phyloP scores from a whole-genome alignment of 64 coral and sea anemone genomes.

The Montipora capricornis region DNA sequence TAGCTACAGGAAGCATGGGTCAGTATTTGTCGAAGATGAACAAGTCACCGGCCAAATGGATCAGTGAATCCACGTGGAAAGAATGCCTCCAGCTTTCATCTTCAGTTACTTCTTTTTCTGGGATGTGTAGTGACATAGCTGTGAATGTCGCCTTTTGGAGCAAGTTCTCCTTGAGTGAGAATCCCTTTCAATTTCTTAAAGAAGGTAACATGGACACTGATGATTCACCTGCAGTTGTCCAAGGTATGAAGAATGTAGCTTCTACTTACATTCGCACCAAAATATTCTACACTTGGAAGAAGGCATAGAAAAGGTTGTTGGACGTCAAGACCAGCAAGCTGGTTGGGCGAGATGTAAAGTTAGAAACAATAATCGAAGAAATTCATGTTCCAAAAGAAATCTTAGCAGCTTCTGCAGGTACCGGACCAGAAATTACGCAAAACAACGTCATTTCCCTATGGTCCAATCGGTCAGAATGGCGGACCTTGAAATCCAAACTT shows the following conservation, averaged over 20 bases:
- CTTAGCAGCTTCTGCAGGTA: no score
- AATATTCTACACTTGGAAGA: no score
- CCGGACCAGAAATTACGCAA: no score
- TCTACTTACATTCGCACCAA: no score
- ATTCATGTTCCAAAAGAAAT: no score
- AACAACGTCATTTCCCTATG: no score
- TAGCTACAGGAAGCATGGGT: slow-evolving; percentile 64
- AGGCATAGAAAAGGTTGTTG: no score
- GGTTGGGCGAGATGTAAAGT: no score
- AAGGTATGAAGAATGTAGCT: not conserved
- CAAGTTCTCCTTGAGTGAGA: slow-evolving; percentile 63
- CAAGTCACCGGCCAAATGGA: slow-evolving; percentile 92
- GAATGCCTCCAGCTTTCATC: slow-evolving; percentile 85
- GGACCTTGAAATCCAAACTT: no score
- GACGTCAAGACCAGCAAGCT: no score
- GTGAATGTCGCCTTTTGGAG: slow-evolving; percentile 84
- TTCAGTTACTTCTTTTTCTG: slow-evolving; percentile 72
- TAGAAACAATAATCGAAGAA: no score
- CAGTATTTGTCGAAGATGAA: slow-evolving; percentile 80
- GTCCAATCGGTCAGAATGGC: no score
- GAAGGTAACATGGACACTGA: not conserved
- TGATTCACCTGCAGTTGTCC: slow-evolving; percentile 21
- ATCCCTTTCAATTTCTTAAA: slow-evolving; percentile 75
- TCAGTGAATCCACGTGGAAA: slow-evolving; percentile 86
- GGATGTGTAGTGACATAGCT: slow-evolving; percentile 84